Percentiles rank a stretch among this genome's conserved stretches.
Conservation (phyloP, 2,888 invertebrate species). For the Mythimna ferrago region DNA sequence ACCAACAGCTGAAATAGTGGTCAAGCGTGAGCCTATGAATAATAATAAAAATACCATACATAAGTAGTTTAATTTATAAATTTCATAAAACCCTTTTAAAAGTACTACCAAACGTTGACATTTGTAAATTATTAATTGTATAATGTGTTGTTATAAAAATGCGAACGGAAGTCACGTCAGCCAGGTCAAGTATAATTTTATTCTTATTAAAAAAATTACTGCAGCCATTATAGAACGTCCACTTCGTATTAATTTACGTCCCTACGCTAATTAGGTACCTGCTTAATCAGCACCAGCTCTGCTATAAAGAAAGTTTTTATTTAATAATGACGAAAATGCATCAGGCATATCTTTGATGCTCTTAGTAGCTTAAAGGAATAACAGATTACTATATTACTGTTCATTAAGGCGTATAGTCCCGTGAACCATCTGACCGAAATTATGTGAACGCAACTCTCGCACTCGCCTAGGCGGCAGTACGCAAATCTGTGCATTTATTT, state of each 20-base stretch:
- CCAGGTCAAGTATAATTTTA: background rate
- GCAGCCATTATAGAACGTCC: background rate
- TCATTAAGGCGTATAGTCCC: too few species aligned
- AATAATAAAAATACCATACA: too few species aligned
- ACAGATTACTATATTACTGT: background rate
- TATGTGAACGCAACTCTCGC: too few species aligned
- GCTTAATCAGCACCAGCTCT: background rate
- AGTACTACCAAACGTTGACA: background rate
- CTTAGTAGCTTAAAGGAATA: background rate
- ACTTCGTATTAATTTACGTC: background rate
- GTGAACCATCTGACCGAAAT: too few species aligned
- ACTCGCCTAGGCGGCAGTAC: too few species aligned
- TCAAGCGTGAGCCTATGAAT: too few species aligned
- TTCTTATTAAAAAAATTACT: slow-evolving; percentile 1
- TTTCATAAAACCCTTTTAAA: too few species aligned
- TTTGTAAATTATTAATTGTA: background rate
- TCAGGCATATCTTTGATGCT: background rate
- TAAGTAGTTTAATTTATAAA: too few species aligned
- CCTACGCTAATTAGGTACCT: background rate
- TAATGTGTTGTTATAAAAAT: background rate
- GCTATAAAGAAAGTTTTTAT: background rate
- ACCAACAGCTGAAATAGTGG: too few species aligned
- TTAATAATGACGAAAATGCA: background rate
- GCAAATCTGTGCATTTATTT: too few species aligned
- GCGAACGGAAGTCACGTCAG: background rate